phyloP scores from a whole-genome alignment of 2,797 vertebrate species.

The Botia kubotai region DNA sequence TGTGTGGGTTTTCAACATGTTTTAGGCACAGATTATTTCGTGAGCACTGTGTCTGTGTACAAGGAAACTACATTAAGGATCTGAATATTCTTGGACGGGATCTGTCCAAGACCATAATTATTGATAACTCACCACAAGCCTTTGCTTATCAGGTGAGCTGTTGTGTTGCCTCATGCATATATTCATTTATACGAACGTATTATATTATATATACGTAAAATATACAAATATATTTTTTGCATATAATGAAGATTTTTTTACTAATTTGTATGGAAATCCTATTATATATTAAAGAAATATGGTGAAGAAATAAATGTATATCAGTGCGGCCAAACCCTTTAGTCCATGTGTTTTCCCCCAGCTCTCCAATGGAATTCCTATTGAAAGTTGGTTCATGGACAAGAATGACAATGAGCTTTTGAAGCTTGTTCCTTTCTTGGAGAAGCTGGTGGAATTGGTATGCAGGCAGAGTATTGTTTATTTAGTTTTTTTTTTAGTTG shows the following conservation, averaged over 20 bases:
- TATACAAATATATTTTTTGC: too few relatives aligned
- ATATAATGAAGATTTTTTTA: too few relatives aligned
- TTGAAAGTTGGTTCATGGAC: constrained; percentile 99
- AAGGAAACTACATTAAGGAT: constrained; percentile 99
- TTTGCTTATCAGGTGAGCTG: constrained; percentile 94
- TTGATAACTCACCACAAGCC: constrained; percentile 99
- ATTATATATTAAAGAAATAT: neutral
- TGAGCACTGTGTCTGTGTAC: constrained; percentile 97
- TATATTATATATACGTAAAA: too few relatives aligned
- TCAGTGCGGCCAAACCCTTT: neutral
- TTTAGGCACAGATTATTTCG: constrained; percentile 94
- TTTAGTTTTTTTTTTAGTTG: too few relatives aligned
- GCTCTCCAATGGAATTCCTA: constrained; percentile 98
- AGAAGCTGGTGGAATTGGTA: constrained; percentile 98
- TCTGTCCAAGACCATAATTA: constrained; percentile 98
- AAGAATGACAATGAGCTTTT: constrained; percentile 96
- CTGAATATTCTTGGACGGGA: constrained; percentile 97
- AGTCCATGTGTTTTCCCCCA: constrained; percentile 58
- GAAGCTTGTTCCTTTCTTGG: constrained; percentile 97
- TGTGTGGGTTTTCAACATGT: constrained; percentile 9
- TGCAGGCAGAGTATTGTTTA: constrained; percentile 26
- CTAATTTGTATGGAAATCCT: neutral
- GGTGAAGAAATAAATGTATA: neutral
- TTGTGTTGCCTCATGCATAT: neutral
- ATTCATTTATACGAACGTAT: neutral